Evolutionary conservation across 2,113 vertebrate genomes (phyloP).

Genomic region (Hystrix brachyura): DNA sequence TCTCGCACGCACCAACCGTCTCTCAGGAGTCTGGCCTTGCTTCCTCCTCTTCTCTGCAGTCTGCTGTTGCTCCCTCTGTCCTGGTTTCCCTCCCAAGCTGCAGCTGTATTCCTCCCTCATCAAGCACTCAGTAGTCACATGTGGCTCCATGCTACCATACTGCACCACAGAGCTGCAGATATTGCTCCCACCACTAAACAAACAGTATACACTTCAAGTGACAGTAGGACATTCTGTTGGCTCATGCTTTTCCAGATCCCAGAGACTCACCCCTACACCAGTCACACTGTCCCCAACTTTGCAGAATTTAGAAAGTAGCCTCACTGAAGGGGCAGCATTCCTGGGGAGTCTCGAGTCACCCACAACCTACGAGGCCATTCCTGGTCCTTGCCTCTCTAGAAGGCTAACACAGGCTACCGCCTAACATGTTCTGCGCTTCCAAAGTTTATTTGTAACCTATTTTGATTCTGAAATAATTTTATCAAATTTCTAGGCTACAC

Average conservation of each 20-base stretch:
- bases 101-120: not conserved
- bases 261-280: not conserved
- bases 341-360: not conserved
- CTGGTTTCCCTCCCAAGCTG: not conserved
- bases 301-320: not conserved
- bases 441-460: not conserved
- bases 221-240: not conserved
- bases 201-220: not conserved
- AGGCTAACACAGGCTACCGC: not conserved
- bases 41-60: not conserved
- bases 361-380: not conserved
- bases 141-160: not conserved
- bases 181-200: not conserved
- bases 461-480: conserved; percentile 57
- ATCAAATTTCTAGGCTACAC: conserved; percentile 12
- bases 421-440: not conserved
- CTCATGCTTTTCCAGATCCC: not conserved
- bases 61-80: not conserved
- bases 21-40: not conserved
- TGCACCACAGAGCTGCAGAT: not conserved
- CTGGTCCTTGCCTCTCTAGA: not conserved
- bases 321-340: not conserved
- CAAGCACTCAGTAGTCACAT: not conserved
- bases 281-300: not conserved
- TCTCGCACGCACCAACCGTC: not conserved